Evolutionary conservation across 2,888 invertebrate genomes (phyloP), one percentile per base, ranked within the genome.

Genomic region (Morpho deidamia): DNA sequence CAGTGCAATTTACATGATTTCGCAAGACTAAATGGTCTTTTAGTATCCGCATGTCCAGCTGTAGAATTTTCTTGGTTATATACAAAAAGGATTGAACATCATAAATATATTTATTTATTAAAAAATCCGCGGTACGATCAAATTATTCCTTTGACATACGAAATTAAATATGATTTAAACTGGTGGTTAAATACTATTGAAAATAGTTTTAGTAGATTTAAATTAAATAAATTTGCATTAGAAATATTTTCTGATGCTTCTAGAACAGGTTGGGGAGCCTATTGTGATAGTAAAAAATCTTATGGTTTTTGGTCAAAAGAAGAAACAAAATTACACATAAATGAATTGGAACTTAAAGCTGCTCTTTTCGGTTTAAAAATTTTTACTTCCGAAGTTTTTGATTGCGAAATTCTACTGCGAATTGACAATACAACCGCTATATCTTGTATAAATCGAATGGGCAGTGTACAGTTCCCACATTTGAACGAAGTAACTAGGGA

Each of bases 341-440:
- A 14, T 14, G 14, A 14, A 14, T 14, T 14, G 14, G 14, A 14
- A 14, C 14, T 14, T 14, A 14, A 14, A 14, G 14, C 14, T 14
- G 14, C 14, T 14, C 37, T 43, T 54, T 51, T 48, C 11, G 12
- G 37, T 2, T 10, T 45, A 12, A 45, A 14, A 37, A 5, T 11
- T 8, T 34, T 44, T 34, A 34, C 44, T 11, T 9, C 8, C 8
- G 8, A 7, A 34, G 33, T 34, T 8, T 5, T 11, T 34, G 43
- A 47, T 35, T 56, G 61, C 8, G 7, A 14, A 14, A 4, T 14
- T 4, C 14, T 14, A 2, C 14, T 14, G 14, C 1, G 14, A 4
- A 14, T 14, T n/a, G 60, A 66, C 45, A 66, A 65, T 45, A 61
- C 61, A 1, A 61, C 61, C 4, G 58, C 61, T 9, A 56, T 61